Evolutionary conservation across 2,888 invertebrate species (phyloP), one percentile per base, ranked within the genome.

Genomic region (Craniophora ligustri): DNA sequence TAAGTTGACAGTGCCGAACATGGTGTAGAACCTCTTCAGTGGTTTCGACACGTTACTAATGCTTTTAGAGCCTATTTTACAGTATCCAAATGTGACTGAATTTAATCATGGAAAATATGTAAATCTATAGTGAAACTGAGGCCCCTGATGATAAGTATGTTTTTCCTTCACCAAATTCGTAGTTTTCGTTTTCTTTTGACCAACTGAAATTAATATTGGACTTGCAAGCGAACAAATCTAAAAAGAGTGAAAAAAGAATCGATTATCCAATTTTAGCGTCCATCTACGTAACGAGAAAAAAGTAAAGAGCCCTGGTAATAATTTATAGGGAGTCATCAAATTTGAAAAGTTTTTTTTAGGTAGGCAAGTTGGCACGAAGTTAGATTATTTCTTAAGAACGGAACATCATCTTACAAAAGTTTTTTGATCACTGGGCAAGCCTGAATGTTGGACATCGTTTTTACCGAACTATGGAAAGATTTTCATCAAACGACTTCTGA

Each of bases 271-370:
- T 60, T 63, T 58, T 11, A 15, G 47, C 40, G 21, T 30, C 28
- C 32, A 46, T 48, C 36, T 35, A 48, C 18, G 39, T 51, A 54
- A 53, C 34, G 19, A 36, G 13, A n/a, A 31, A 57, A 47, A 38
- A 23, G 31, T 36, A 32, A 56, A 38, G 28, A 19, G 36, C 15
- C 21, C 11, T 19, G 18, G 47, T 54, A 62, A 67, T 66, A 66
- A 69, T 64, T 72, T 74, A 64, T 56, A 48, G 61, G 30, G 31
- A 32, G 48, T 67, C 67, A 68, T 72, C 75, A 67, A 74, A 64
- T 71, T 68, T 57, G 21, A 62, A 74, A 74, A 71, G 50, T 67
- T 72, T 64, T n/a, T 54, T 45, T 57, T 35, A 26, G 38, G 41
- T 46, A 49, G 30, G 38, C 49, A 67, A 61, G 38, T 70, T 60